A percentile compares a stretch with the other conserved stretches of the same genome.
phyloP scores from a whole-genome alignment of 2,113 vertebrate genomes.

The Azemiops feae region DNA sequence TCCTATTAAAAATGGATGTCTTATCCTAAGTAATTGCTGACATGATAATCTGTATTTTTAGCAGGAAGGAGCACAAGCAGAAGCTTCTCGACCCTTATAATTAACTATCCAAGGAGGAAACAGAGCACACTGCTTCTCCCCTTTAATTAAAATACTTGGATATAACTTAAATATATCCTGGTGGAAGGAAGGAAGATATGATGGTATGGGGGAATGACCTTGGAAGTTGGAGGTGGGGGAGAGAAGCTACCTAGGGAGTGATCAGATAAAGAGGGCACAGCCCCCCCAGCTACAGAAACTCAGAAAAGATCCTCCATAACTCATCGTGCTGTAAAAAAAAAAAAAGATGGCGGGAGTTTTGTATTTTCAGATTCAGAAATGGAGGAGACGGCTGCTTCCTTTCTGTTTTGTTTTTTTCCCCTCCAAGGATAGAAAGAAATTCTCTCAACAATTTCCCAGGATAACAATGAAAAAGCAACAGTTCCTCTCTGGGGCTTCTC shows the following conservation, averaged over 20 bases:
- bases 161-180: slow-evolving; percentile 13
- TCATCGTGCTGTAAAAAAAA: too few species aligned
- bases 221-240: neutral
- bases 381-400: neutral
- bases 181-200: neutral
- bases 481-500: neutral
- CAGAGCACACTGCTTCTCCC: neutral
- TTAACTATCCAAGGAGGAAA: slow-evolving; percentile 22
- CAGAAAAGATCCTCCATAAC: neutral
- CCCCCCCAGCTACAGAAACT: neutral
- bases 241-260: neutral
- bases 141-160: slow-evolving; percentile 3
- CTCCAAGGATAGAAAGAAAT: neutral
- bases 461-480: neutral
- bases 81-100: neutral
- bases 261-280: neutral
- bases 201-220: neutral
- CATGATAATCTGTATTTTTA: slow-evolving; percentile 7
- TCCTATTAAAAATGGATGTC: slow-evolving; percentile 12
- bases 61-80: neutral
- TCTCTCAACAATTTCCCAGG: neutral
- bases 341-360: neutral
- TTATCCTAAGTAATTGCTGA: neutral
- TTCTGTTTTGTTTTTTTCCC: neutral
- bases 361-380: neutral